Evolutionary conservation across 2,113 vertebrate genomes (phyloP).

Genomic region (Chaetorhynchus papuensis): DNA sequence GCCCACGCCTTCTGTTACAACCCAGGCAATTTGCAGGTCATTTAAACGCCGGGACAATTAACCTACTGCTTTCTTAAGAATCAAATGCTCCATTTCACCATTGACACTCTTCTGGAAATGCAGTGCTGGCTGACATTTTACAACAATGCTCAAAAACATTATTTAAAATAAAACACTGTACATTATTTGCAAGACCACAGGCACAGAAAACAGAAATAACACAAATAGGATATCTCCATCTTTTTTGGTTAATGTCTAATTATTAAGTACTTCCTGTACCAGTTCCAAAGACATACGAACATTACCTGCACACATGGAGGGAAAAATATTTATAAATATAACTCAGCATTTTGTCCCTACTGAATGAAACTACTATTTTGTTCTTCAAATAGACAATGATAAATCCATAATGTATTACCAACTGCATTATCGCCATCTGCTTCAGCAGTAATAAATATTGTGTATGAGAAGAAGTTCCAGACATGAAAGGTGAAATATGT

Average conservation of each 20-base stretch:
- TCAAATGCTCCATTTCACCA: background rate
- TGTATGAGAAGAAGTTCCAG: background rate
- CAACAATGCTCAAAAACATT: background rate
- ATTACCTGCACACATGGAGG: background rate
- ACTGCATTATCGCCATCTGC: background rate
- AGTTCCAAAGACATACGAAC: background rate
- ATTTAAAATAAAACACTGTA: background rate
- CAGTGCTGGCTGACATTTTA: background rate
- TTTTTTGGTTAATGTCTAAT: background rate
- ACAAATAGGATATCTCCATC: background rate
- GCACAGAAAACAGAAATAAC: background rate
- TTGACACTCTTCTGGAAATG: background rate
- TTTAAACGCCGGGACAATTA: background rate
- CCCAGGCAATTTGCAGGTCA: fast-evolving
- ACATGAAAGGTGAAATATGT: background rate
- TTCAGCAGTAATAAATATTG: background rate
- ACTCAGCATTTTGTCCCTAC: background rate
- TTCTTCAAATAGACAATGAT: background rate
- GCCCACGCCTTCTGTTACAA: background rate
- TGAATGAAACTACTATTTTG: background rate
- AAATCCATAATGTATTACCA: background rate
- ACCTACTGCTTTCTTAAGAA: background rate
- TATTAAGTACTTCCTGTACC: background rate
- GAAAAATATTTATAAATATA: background rate
- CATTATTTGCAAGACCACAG: background rate